Evolutionary conservation across 2,113 vertebrate genomes (phyloP), one percentile per base, ranked within the genome.

Genomic region (Aphelocoma coerulescens): DNA sequence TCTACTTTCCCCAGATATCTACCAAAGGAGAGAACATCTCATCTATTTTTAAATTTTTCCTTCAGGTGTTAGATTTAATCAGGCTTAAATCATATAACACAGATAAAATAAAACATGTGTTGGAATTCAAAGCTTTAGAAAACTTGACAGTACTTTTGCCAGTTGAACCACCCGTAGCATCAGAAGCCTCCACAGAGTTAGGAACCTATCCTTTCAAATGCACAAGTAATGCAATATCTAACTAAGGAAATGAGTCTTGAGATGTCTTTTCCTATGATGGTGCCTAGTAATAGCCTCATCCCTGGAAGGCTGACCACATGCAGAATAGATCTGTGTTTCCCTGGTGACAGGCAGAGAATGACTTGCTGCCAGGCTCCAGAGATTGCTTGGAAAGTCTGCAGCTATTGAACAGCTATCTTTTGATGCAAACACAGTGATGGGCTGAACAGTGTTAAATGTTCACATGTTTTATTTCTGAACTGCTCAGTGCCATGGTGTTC

Each of bases 271-370:
- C 92, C 73, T 95, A 15, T 94, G 71, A 30, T 35, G 62, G 63
- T 73, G 83, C 91, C 69, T 95, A 91, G 88, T 91, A 84, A 94
- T 15, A 73, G 58, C 4, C 68, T 85, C 11, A 10, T 35, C 69
- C 69, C 89, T 93, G 85, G 74, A 90, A 95, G 89, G 58, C 79
- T 80, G 86, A 95, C 86, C 69, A 66, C 89, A 71, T 51, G 54
- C 77, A 91, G 85, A 95, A 46, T 2, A 7, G 66, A 54, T 71
- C 87, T 7, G 1, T 74, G 93, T 96, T 97, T 95, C 89, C 85
- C 66, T 94, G 95, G 88, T 95, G 96, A 96, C 83, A 63, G 61
- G 33, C 66, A 61, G n/a, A 89, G 94, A 71, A 89, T 16, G 86
- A 71, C 86, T 91, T 94, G 68, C 88, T 95, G 61, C 68, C 6